phyloP scores from a whole-genome alignment of 2,113 vertebrate genomes.

The Anarhynchus alexandrinus region DNA sequence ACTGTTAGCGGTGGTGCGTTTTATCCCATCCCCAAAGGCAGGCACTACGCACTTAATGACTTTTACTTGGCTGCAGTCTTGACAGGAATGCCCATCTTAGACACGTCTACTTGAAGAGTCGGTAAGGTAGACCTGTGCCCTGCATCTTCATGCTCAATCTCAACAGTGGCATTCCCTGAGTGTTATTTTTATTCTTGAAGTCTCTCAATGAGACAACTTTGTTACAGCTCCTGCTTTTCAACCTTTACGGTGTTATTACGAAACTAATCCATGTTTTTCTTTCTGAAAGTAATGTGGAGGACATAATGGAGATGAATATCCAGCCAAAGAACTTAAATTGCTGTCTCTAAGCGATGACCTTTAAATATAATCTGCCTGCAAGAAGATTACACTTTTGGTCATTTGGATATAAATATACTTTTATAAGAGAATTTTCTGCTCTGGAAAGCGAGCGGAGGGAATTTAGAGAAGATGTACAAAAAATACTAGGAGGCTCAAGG shows the following conservation, averaged over 20 bases:
- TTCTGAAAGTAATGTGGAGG: not conserved
- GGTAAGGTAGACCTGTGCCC: accelerated
- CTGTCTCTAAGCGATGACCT: not conserved
- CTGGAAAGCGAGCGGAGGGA: not conserved
- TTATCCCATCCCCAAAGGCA: not conserved
- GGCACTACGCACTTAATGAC: not conserved
- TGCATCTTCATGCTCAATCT: not conserved
- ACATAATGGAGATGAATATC: not conserved
- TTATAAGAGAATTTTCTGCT: not conserved
- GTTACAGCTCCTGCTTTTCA: not conserved
- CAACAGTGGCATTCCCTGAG: not conserved
- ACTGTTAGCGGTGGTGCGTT: not conserved
- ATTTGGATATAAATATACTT: not conserved
- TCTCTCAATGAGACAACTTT: not conserved
- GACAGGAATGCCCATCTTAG: not conserved
- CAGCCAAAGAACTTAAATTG: not conserved
- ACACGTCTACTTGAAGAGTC: not conserved
- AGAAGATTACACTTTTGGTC: not conserved
- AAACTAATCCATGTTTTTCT: not conserved
- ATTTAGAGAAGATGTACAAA: not conserved
- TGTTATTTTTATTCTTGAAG: not conserved
- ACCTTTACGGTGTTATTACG: not conserved
- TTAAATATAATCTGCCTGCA: not conserved
- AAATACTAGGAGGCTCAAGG: not conserved
- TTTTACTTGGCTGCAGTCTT: not conserved